These are phyloP conservation scores for Pollimyrus isidori DNA, from an alignment of 2,113 vertebrate genomes.

Conservation along the genomic window DNA sequence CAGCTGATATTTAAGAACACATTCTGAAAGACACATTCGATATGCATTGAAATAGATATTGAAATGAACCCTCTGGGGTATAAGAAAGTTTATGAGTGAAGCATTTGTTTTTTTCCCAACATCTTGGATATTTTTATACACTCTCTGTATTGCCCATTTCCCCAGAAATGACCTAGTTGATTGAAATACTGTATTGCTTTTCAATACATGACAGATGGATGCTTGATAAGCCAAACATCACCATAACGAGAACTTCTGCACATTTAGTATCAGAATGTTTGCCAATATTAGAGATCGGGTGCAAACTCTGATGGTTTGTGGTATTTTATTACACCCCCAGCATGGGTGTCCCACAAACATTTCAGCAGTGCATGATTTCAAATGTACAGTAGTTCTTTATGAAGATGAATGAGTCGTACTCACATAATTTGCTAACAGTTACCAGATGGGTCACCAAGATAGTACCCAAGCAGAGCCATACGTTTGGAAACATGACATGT, in stretches of 20 bases:
- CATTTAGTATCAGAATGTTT: neutral
- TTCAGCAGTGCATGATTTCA: neutral
- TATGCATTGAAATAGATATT: neutral
- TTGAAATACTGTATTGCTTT: neutral
- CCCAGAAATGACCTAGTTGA: neutral
- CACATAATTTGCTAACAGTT: neutral
- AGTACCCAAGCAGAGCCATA: neutral
- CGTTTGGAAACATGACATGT: neutral
- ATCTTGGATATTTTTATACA: neutral
- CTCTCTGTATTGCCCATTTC: neutral
- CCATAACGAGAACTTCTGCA: neutral
- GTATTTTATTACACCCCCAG: neutral
- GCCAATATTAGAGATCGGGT: neutral
- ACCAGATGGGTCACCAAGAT: neutral
- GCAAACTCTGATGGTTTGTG: neutral
- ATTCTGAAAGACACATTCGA: neutral
- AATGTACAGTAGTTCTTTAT: neutral
- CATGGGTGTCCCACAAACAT: neutral
- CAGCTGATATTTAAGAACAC: neutral
- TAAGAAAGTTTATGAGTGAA: neutral
- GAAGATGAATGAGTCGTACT: neutral
- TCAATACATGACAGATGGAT: neutral
- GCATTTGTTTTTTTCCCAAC: neutral
- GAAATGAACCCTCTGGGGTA: neutral
- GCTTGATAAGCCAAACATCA: neutral